Evolutionary conservation across 2,888 invertebrate genomes (phyloP), one percentile per base, ranked within the genome.

Genomic region (Polymixis lichenea): DNA sequence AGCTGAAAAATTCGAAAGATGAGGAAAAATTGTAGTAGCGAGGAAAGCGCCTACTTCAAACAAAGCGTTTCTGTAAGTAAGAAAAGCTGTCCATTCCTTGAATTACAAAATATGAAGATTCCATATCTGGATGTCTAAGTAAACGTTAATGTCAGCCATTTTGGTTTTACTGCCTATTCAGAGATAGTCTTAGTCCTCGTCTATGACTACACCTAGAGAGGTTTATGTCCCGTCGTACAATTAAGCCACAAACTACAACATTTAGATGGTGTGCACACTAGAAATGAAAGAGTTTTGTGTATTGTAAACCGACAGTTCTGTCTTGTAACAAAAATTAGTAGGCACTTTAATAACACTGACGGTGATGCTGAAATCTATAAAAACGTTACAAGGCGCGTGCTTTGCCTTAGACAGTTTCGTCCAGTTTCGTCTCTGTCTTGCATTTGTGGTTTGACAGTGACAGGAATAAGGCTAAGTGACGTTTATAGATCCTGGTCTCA

Each of bases 221-320:
- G 58, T 80, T 74, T 72, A 74, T 77, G 43, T 46, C 49, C 38
- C 60, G 19, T 53, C 25, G 55, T 83, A 73, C 80, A 80, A 69
- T 74, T 71, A 64, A 76, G 49, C 43, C 7, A 51, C 2, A 70
- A 55, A 55, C 32, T 58, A 71, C 25, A 67, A 77, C 46, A 55
- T 80, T 80, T 32, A 67, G 60, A 32, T 66, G 61, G 55, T 22
- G 9, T 22, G 22, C 13, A 43, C 32, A 56, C 49, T 64, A 15
- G 22, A 28, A 56, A 51, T 9, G 15, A 32, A 32, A 43, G 15
- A 6, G 3, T 60, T 77, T 49, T 7, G 15, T 38, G 5, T 28
- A 15, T 28, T 0, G 11, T 46, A 75, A 7, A 15, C 17, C 17
- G 9, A 32, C 6, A n/a, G n/a, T 32, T 22, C 43, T n/a, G 1